Conservation (phyloP, 2,797 vertebrate genomes). For the Lagodon rhomboides region DNA sequence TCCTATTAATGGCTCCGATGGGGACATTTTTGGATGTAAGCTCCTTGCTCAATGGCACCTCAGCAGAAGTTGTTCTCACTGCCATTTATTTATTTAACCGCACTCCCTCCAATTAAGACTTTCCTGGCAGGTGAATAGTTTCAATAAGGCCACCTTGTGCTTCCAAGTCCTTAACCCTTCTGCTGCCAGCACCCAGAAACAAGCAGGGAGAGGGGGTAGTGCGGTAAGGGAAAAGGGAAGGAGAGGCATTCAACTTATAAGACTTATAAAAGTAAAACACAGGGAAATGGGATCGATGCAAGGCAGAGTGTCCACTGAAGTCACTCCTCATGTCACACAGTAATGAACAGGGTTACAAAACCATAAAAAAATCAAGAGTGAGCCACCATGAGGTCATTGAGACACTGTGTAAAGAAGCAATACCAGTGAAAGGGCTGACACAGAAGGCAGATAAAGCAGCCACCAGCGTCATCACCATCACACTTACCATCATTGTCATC, state of each 20-base stretch:
- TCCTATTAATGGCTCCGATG: constrained; percentile 22
- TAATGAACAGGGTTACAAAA: constrained; percentile 14
- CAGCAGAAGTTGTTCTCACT: neutral
- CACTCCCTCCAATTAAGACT: neutral
- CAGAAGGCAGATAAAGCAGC: constrained; percentile 15
- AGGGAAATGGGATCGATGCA: neutral
- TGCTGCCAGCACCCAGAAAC: constrained; percentile 5
- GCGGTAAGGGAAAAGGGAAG: neutral
- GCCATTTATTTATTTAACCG: constrained; percentile 3
- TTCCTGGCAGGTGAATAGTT: constrained; percentile 5
- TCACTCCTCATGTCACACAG: constrained; percentile 4
- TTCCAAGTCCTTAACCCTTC: constrained; percentile 12
- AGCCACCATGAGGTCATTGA: constrained; percentile 3
- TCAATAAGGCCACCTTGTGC: constrained; percentile 10
- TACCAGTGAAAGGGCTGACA: neutral
- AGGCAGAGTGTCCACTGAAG: neutral
- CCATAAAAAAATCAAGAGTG: constrained; percentile 22
- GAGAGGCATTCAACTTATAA: constrained; percentile 5
- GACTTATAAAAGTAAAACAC: constrained; percentile 6
- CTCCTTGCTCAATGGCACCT: constrained; percentile 24
- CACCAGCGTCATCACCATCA: neutral
- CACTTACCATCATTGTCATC: neutral
- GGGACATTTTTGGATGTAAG: constrained; percentile 11
- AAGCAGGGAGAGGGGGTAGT: constrained; percentile 6
- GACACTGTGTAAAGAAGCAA: constrained; percentile 1